Evolutionary conservation across 2,797 vertebrate genomes (phyloP).

Genomic region (Eutrigla gurnardus): DNA sequence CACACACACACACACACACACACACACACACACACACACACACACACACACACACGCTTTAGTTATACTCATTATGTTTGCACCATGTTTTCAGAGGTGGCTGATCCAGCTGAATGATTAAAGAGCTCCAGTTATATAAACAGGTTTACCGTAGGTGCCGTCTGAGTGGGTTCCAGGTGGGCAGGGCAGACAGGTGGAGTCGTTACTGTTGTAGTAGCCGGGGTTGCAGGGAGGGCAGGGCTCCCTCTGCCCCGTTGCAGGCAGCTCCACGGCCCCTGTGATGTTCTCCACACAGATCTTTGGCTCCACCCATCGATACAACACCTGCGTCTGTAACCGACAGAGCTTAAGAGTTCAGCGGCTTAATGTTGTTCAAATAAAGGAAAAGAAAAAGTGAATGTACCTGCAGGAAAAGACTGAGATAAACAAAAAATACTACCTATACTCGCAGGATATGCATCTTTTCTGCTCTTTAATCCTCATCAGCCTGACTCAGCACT

Average conservation of each 20-base stretch:
- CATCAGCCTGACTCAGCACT: conserved; percentile 6
- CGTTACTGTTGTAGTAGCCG: conserved; percentile 95
- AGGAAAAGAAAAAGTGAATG: neutral
- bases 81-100: conserved; percentile 8
- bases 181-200: conserved; percentile 92
- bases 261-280: conserved; percentile 84
- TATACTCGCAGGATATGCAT: neutral
- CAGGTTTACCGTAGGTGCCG: conserved; percentile 83
- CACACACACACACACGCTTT: conserved; percentile 11
- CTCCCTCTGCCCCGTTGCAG: conserved; percentile 90
- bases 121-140: neutral
- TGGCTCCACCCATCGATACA: conserved; percentile 96
- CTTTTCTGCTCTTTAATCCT: neutral
- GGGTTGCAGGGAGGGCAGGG: conserved; percentile 97
- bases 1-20: conserved; percentile 8
- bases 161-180: conserved; percentile 91
- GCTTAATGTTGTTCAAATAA: neutral
- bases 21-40: conserved; percentile 25
- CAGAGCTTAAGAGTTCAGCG: neutral
- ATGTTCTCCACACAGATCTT: conserved; percentile 94
- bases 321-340: conserved; percentile 89
- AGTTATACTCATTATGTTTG: conserved; percentile 30
- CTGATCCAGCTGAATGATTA: conserved; percentile 1
- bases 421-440: neutral
- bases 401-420: neutral